These are phyloP conservation scores for Leptinotarsa tumamoca DNA, from an alignment of 2,888 invertebrate species.

Conservation along the genomic window DNA sequence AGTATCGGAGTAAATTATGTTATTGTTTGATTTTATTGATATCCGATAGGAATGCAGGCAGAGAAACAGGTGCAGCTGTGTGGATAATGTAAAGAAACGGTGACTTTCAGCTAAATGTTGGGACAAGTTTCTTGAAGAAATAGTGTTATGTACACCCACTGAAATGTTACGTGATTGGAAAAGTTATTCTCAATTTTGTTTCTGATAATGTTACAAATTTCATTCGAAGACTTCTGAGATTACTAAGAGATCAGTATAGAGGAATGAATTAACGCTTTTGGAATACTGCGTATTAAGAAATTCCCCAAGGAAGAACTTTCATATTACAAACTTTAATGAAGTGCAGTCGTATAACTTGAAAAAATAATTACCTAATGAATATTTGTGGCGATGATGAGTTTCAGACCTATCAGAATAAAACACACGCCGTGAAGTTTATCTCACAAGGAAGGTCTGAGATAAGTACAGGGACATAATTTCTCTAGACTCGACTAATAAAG, in stretches of 20 bases:
- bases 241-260: too few species aligned
- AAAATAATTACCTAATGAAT: conserved; percentile 15
- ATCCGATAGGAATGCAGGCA: conserved; percentile 21
- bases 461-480: background rate
- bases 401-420: background rate
- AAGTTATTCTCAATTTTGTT: background rate
- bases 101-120: conserved; percentile 13
- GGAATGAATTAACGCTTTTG: too few species aligned
- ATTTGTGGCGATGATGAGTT: background rate
- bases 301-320: too few species aligned
- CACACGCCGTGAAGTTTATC: background rate
- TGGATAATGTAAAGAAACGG: conserved; percentile 18
- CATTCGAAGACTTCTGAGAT: too few species aligned
- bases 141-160: background rate
- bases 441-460: background rate
- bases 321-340: background rate
- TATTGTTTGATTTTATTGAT: conserved; percentile 27
- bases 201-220: background rate
- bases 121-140: conserved; percentile 13
- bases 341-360: background rate
- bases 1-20: conserved; percentile 16
- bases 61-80: conserved; percentile 25
- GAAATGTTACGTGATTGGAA: background rate
- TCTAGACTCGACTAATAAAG: conserved; percentile 16
- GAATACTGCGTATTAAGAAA: too few species aligned